phyloP scores from a whole-genome alignment of 1,140 invertebrate genomes.

The Glomeris maerens region DNA sequence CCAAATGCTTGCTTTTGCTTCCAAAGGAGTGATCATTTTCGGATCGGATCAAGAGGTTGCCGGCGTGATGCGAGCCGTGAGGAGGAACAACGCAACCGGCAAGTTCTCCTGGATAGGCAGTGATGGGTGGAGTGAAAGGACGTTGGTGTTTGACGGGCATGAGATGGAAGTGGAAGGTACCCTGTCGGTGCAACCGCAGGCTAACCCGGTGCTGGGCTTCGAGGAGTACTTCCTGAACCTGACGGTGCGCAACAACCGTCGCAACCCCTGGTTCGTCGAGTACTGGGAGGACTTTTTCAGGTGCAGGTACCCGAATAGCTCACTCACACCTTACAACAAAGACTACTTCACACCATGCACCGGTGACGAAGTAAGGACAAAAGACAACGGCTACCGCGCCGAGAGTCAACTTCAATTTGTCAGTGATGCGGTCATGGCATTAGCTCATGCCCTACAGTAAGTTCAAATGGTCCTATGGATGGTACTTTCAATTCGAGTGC shows the following conservation, averaged over 20 bases:
- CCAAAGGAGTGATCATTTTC: conserved; percentile 81
- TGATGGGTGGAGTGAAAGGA: conserved; percentile 78
- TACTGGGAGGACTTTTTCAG: conserved; percentile 87
- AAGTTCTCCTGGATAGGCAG: conserved; percentile 88
- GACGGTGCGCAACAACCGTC: conserved; percentile 66
- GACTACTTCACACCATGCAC: conserved; percentile 52
- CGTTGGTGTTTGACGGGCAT: conserved; percentile 64
- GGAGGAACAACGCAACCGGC: conserved; percentile 70
- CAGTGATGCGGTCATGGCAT: conserved; percentile 79
- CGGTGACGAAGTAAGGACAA: conserved; percentile 50
- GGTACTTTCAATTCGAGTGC: neutral
- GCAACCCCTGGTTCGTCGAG: conserved; percentile 89
- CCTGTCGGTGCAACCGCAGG: conserved; percentile 75
- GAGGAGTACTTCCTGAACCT: conserved; percentile 73
- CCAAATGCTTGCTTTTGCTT: conserved; percentile 16
- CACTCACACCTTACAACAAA: conserved; percentile 62
- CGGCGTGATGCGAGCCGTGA: conserved; percentile 78
- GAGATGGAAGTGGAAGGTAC: conserved; percentile 60
- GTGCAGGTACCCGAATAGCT: conserved; percentile 61
- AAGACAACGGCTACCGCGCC: conserved; percentile 52
- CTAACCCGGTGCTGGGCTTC: conserved; percentile 71
- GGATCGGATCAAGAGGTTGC: conserved; percentile 93
- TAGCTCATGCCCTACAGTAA: conserved; percentile 72
- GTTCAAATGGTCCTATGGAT: conserved; percentile 9
- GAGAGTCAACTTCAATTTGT: conserved; percentile 86